Base-by-base conservation (phyloP, 1,140 invertebrate genomes). In the Lamellibrachia luymesi region DNA sequence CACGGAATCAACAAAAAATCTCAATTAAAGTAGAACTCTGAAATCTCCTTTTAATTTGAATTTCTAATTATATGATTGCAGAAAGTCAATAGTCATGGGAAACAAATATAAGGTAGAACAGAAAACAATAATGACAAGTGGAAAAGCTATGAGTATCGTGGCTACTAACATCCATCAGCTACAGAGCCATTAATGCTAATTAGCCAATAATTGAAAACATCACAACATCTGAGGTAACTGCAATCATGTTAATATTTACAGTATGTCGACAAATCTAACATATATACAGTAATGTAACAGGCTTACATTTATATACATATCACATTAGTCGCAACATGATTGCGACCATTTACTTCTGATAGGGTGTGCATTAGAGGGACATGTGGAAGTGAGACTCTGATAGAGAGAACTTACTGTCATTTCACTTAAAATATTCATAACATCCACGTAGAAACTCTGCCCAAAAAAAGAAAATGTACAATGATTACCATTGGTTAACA, bases 271-370 rank as follows among this genome's bases (percentile, higher is more conserved):
- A 17, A 80, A 2, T 80, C 2, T 80, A 80, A 6, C 64, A 80
- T 80, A 80, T 17, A 80, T 80, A 80, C 64, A 80, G 64, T 13
- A 56, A 56, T 13, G 13, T 80, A 80, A 80, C 64, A 80, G 25
- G 64, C 64, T 22, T 80, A 80, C 64, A 80, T 80, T 80, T 80
- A 80, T 80, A 80, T 80, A 80, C 64, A 80, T 80, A 80, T 80
- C 64, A 80, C 64, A 80, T 80, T 8, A 22, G 64, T 80, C 64
- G 4, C 5, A 22, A 80, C 64, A 80, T 22, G 25, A 22, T 80
- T 80, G 64, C 64, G 64, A 80, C 64, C 64, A 80, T 22, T 80
- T 80, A 80, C 2, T 80, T 22, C 17, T 80, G 64, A 80, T 17
- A 80, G 2, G 17, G 64, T 80, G 2, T 80, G 64, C 25, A 80